Percentiles rank a stretch among this genome's conserved stretches.
Conservation (phyloP, 2,113 vertebrate genomes). For the Elanoides forficatus region DNA sequence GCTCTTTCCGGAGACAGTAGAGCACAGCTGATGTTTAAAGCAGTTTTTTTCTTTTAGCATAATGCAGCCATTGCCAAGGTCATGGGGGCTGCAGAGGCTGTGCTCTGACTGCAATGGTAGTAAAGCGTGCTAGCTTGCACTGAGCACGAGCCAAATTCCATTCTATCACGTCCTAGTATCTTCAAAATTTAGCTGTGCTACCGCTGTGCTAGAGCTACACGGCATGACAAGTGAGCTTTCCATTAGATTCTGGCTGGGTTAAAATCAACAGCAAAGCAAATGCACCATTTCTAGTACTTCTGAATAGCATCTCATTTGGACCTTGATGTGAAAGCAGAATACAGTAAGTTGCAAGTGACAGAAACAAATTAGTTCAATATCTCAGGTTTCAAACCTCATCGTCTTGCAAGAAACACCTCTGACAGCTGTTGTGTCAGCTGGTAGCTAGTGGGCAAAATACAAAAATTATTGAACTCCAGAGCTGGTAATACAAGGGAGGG, state of each 20-base stretch:
- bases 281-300: not conserved
- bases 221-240: not conserved
- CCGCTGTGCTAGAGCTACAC: not conserved
- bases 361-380: not conserved
- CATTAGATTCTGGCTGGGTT: not conserved
- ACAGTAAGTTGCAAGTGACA: not conserved
- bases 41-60: not conserved
- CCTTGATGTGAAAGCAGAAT: not conserved
- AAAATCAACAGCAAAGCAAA: not conserved
- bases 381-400: not conserved
- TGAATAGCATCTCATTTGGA: not conserved
- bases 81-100: not conserved
- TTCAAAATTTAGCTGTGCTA: not conserved
- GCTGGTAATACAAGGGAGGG: not conserved
- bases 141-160: not conserved
- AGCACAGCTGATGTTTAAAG: conserved; percentile 5
- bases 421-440: not conserved
- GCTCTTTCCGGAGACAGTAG: not conserved
- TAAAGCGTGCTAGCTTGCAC: not conserved
- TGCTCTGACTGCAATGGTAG: conserved; percentile 3
- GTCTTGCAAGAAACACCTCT: not conserved
- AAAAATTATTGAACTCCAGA: not conserved
- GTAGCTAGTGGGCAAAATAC: not conserved
- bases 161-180: not conserved
- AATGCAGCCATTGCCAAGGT: not conserved